phyloP scores from a whole-genome alignment of 2,888 invertebrate genomes.

The Zeuzera pyrina region DNA sequence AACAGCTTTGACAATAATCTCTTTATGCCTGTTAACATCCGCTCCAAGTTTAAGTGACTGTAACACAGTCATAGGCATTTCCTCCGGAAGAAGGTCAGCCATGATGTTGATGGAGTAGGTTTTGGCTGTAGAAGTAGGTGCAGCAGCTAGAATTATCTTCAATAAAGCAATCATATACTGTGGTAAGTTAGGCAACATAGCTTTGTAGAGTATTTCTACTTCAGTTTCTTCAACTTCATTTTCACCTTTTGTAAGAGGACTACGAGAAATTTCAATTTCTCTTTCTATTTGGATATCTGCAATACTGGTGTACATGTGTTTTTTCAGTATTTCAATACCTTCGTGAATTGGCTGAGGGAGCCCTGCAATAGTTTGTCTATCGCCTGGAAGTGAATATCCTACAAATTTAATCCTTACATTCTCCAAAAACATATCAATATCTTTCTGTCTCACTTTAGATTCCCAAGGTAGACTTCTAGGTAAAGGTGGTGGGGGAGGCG shows the following conservation, averaged over 20 bases:
- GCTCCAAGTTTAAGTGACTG: conserved; percentile 96
- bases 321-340: conserved; percentile 90
- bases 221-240: conserved; percentile 85
- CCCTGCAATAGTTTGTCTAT: conserved; percentile 92
- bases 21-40: conserved; percentile 98
- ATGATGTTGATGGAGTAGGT: conserved; percentile 98
- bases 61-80: conserved; percentile 96
- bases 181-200: conserved; percentile 95
- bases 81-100: conserved; percentile 97
- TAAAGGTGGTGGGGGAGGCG: conserved; percentile 59
- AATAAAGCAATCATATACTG: conserved; percentile 98
- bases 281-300: conserved; percentile 93
- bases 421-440: conserved; percentile 93
- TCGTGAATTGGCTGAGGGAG: conserved; percentile 97
- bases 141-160: conserved; percentile 97
- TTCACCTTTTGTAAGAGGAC: conserved; percentile 91
- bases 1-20: conserved; percentile 97
- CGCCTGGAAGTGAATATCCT: conserved; percentile 91
- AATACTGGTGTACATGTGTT: conserved; percentile 95
- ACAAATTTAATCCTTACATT: conserved; percentile 95
- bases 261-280: conserved; percentile 92
- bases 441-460: conserved; percentile 95
- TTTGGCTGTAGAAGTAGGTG: conserved; percentile 99
- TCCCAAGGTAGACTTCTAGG: conserved; percentile 90
- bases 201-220: conserved; percentile 91